Evolutionary conservation across 2,113 vertebrate species (phyloP).

Genomic region (Pluvianellus socialis): DNA sequence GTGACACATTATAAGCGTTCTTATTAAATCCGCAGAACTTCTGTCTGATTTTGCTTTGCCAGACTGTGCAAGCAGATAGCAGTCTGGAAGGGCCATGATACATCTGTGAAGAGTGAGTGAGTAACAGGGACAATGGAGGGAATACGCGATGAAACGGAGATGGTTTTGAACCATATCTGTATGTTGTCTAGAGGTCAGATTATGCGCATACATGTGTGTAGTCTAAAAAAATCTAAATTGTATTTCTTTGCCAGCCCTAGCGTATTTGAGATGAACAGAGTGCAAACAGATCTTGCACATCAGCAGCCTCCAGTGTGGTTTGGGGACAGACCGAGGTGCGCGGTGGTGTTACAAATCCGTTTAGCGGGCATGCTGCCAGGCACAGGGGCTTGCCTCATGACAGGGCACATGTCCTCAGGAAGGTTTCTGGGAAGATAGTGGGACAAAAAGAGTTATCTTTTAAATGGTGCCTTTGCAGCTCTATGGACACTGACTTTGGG

Average conservation of each 20-base stretch:
- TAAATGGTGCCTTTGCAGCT: background rate
- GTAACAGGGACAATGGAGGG: background rate
- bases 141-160: background rate
- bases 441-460: background rate
- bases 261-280: background rate
- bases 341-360: fast-evolving
- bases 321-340: background rate
- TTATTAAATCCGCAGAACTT: background rate
- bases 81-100: background rate
- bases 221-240: fast-evolving
- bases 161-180: background rate
- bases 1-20: background rate
- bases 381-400: background rate
- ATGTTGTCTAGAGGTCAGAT: background rate
- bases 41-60: background rate
- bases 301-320: fast-evolving
- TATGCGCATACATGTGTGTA: background rate
- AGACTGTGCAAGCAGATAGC: background rate
- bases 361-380: background rate
- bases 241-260: background rate
- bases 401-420: background rate
- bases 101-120: background rate
- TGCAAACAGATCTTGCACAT: background rate
- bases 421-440: background rate
- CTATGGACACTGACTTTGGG: background rate